Evolutionary conservation across 1,140 invertebrate species (phyloP).

Genomic region (Zaprionus inermis): DNA sequence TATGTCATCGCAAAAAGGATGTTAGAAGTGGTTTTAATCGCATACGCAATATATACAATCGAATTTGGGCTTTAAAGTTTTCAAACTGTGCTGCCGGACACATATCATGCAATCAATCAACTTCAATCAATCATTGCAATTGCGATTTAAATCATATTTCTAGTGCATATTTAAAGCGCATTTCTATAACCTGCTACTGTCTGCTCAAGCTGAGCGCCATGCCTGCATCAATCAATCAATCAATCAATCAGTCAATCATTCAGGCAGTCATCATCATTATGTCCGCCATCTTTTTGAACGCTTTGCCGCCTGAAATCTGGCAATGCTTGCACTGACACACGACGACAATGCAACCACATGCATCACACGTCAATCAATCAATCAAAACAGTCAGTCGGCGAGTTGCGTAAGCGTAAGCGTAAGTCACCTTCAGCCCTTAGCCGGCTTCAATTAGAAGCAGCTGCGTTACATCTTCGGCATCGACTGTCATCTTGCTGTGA

Average conservation of each 20-base stretch:
- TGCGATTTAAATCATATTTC: no score
- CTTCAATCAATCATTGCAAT: background rate
- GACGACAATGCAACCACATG: background rate
- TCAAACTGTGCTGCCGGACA: no score
- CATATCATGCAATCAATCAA: no score
- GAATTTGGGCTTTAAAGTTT: background rate
- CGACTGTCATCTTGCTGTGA: conserved; percentile 6
- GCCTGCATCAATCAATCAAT: conserved; percentile 14
- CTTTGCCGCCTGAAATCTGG: background rate
- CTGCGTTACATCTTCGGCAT: conserved; percentile 9
- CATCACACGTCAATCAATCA: conserved; percentile 38
- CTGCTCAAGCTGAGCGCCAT: background rate
- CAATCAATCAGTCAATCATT: no score
- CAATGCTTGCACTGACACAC: background rate
- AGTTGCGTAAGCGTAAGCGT: conserved; percentile 39
- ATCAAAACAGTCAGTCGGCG: conserved; percentile 18
- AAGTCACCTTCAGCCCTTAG: conserved; percentile 13
- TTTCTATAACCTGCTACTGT: no score
- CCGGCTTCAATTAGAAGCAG: background rate
- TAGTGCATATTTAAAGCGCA: no score
- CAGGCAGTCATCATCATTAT: background rate
- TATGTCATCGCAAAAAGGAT: background rate
- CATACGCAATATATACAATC: background rate
- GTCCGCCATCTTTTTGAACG: background rate
- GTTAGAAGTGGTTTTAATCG: background rate